phyloP scores from a whole-genome alignment of 2,113 vertebrate genomes.

The Tragelaphus scriptus region DNA sequence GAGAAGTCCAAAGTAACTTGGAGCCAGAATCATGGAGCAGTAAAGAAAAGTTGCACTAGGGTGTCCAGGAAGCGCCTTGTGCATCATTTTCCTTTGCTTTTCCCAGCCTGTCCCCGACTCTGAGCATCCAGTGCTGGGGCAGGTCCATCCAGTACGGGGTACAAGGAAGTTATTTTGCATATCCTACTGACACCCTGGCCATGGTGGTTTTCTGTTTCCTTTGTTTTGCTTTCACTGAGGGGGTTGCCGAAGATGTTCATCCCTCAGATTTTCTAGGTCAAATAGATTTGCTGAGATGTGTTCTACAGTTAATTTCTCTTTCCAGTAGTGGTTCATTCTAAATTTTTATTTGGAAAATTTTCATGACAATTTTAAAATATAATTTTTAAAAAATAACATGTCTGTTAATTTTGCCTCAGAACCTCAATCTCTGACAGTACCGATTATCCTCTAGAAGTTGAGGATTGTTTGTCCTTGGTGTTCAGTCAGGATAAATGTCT shows the following conservation, averaged over 20 bases:
- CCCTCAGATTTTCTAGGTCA: background rate
- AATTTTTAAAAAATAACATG: background rate
- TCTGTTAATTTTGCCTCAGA: background rate
- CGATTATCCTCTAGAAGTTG: background rate
- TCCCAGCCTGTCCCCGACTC: background rate
- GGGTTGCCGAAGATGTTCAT: background rate
- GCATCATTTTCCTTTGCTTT: background rate
- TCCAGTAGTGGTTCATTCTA: background rate
- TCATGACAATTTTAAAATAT: background rate
- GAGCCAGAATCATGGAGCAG: background rate
- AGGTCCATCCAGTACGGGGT: background rate
- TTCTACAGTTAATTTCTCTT: background rate
- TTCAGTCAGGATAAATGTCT: background rate
- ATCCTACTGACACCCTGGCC: background rate
- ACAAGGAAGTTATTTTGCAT: background rate
- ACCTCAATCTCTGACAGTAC: background rate
- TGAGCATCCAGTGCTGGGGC: background rate
- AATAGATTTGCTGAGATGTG: background rate
- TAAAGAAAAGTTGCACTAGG: background rate
- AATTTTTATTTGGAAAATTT: background rate
- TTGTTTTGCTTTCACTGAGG: background rate
- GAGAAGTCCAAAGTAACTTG: background rate
- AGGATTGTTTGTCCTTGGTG: background rate
- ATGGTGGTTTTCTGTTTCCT: background rate
- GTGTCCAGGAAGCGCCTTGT: background rate